Evolutionary conservation across 2,888 invertebrate species (phyloP), one percentile per base, ranked within the genome.

Genomic region (Drosophila meridionalis): DNA sequence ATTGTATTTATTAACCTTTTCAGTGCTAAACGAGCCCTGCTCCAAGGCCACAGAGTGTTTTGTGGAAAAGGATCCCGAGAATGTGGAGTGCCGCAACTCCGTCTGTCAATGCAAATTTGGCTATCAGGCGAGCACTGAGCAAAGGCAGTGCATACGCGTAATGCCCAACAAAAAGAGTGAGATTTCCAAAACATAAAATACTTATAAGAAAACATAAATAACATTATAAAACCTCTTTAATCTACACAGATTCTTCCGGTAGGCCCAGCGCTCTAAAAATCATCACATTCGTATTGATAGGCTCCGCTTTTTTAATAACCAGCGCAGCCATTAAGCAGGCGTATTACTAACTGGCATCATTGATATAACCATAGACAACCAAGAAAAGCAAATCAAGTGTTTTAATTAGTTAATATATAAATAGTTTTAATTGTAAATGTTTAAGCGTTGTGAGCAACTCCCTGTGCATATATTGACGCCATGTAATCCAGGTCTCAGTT

Each of bases 191-290:
- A 26, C 0, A 26, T 11, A 26, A 11, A 2, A 40, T 40, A 2
- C 14, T n/a, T 7, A 3, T 4, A n/a, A 42, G 36, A 0, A 43
- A 30, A 50, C 5, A n/a, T 5, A 3, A 9, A 20, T 6, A 50
- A 3, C 0, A 14, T 26, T 4, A 2, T 48, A 32, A 7, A 32
- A n/a, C 5, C 1, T 1, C 3, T 32, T 20, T 9, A 5, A 30
- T 7, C 0, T n/a, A 87, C 87, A 6, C 76, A 93, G 93, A 93
- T 92, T 93, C 93, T 93, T 93, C 93, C 93, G 92, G 92, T 82
- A 92, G 93, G 83, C 93, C 93, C 87, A 93, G 93, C 90, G 92
- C 92, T 83, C 92, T 93, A 73, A 93, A 93, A 91, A 92, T 93
- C 77, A 92, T 93, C 71, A 93, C 93, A 72, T 92, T 93, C 74